phyloP scores from a whole-genome alignment of 2,113 vertebrate species.

The Smithornis capensis region DNA sequence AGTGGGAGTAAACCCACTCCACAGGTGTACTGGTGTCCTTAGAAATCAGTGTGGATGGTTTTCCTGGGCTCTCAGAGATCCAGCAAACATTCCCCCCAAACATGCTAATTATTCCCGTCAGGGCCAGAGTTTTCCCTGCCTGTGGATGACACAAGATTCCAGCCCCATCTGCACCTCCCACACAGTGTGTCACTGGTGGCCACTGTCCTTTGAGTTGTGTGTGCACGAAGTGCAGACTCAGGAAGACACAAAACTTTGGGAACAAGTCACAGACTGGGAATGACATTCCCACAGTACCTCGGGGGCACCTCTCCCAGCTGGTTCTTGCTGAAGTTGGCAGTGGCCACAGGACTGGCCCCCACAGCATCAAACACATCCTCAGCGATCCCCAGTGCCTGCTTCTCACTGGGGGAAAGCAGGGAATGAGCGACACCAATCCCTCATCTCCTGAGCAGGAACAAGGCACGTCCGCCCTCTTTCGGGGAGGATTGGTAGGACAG shows the following conservation, averaged over 20 bases:
- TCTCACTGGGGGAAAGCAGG: constrained; percentile 75
- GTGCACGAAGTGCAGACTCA: not conserved
- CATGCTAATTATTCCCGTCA: not conserved
- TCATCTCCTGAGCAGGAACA: not conserved
- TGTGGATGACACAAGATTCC: not conserved
- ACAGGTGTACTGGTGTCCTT: not conserved
- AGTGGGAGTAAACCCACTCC: not conserved
- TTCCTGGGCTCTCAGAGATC: not conserved
- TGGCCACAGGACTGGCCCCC: constrained; percentile 64
- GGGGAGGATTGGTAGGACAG: not conserved
- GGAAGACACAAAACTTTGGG: not conserved
- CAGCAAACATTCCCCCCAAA: not conserved
- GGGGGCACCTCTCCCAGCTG: constrained; percentile 81
- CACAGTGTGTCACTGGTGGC: not conserved
- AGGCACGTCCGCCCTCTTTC: fast-evolving
- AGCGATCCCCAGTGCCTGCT: constrained; percentile 80
- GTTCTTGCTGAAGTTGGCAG: constrained; percentile 92
- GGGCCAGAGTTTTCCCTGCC: not conserved
- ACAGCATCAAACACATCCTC: constrained; percentile 84
- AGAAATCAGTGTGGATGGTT: not conserved
- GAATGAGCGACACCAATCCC: not conserved
- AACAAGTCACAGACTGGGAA: not conserved
- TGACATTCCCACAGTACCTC: constrained; percentile 72
- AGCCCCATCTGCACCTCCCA: not conserved
- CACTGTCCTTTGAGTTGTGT: not conserved